Base-by-base conservation (phyloP, 1,140 invertebrate genomes). In the Lethrus apterus region DNA sequence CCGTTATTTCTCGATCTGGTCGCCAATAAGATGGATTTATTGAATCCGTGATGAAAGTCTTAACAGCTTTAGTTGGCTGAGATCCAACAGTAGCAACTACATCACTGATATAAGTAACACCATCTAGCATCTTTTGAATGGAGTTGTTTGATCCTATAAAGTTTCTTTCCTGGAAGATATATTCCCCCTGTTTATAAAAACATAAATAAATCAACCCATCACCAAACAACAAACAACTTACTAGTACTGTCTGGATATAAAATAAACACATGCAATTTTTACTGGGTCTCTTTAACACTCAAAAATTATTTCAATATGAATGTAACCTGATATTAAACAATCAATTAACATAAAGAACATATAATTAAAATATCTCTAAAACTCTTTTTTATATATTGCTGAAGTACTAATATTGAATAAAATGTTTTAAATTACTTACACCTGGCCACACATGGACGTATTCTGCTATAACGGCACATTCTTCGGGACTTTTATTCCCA, bases 11-110 rank as follows among this genome's bases (percentile, higher is more conserved):
- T 50, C 77, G 69, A 64, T 91, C 90, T 5, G 84, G 81, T 30
- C 78, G 73, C 88, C 87, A 90, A 67, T 90, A 90, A 14, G 75
- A 75, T 1, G 88, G 88, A 10, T 83, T 84, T 44, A 84, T 77
- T 59, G 84, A 77, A 68, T 89, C 86, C 1, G 86, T 79, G 2
- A 87, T 73, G 83, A 83, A 88, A 46, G 81, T 76, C 4, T 75
- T 74, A 0, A 89, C 14, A 0, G 72, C 70, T 59, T 78, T 83
- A 1, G 84, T 79, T 9, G 86, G 86, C 46, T 81, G 80, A 2
- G 83, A 70, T 7, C 82, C 76, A 5, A 84, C 77, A 57, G 68
- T 83, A 2, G 74, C 68, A 5, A 89, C 77, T 14, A 79, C 80
- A 56, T 84, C 83, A 0, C 80, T 78, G 15, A 91, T 59, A 51